Evolutionary conservation across 2,888 invertebrate species (phyloP), one percentile per base, ranked within the genome.

Genomic region (Polyploca ridens): DNA sequence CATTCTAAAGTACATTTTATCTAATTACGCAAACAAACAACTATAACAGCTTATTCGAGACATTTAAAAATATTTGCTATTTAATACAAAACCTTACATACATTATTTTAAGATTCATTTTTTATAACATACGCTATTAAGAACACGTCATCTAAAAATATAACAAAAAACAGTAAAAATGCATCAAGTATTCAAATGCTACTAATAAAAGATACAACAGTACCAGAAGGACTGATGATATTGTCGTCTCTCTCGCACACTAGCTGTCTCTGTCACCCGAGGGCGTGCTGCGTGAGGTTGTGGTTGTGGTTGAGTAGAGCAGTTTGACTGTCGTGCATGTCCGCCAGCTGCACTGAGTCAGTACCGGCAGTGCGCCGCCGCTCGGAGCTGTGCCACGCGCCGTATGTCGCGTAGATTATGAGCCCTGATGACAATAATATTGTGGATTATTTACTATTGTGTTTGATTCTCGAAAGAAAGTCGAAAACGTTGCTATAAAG

Each of bases 331-430:
- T 93, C 89, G 67, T 89, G 92, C 3, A 90, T 74, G 19, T 87
- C 90, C 0, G 87, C 86, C 64, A 90, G 73, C 7, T 83, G 88
- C 3, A 90, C 78, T 0, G 78, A 64, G 66, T 88, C 90, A 6
- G 8, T 27, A 2, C 27, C 1, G 7, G 76, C 33, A 62, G 76
- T 77, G 16, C 88, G 88, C 1, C 89, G 87, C 5, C 95, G 87
- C 75, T 95, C 95, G 0, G 88, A 88, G 74, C 97, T 97, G 86
- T 97, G 94, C 95, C 96, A 96, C 57, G 96, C 95, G 63, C 97
- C 97, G 85, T 97, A 97, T 11, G 94, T 90, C 71, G 96, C 95
- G 89, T 97, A 97, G 78, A 97, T 96, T 10, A 95, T 70, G 5
- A 97, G 91, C 72, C 97, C 97, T 96, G 88, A 1, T 2, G 1